Evolutionary conservation across 2,797 vertebrate genomes (phyloP).

Genomic region (Enteromius viviparus): DNA sequence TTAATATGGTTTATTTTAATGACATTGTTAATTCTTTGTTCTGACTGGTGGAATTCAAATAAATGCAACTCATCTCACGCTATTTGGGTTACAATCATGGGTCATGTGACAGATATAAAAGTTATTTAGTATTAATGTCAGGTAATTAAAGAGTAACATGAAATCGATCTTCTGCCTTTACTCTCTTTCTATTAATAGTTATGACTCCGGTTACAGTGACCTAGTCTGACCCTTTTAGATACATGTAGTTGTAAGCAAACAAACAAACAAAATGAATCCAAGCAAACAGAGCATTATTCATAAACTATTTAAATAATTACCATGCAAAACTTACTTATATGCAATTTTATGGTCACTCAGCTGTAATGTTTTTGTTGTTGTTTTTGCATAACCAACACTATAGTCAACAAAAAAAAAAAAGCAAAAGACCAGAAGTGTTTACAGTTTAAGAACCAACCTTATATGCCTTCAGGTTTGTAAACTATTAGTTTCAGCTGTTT

Average conservation of each 20-base stretch:
- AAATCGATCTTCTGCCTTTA: constrained; percentile 32
- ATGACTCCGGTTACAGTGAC: constrained; percentile 22
- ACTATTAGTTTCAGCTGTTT: not conserved
- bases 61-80: not conserved
- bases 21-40: too few species aligned
- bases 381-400: not conserved
- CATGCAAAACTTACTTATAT: not conserved
- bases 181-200: not conserved
- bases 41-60: not conserved
- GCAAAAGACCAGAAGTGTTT: not conserved
- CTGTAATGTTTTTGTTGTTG: not conserved
- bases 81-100: not conserved
- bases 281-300: not conserved
- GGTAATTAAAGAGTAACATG: constrained; percentile 18
- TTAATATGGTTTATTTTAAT: too few species aligned
- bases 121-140: not conserved
- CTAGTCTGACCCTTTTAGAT: constrained; percentile 29
- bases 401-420: too few species aligned
- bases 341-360: not conserved
- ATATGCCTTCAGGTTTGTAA: not conserved
- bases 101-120: not conserved
- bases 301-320: not conserved
- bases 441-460: not conserved
- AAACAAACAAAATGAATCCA: too few species aligned
- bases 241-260: not conserved